Percentiles rank a stretch among this genome's conserved stretches.
phyloP scores from a whole-genome alignment of 2,888 invertebrate species.

The Eristalinus sepulchralis region DNA sequence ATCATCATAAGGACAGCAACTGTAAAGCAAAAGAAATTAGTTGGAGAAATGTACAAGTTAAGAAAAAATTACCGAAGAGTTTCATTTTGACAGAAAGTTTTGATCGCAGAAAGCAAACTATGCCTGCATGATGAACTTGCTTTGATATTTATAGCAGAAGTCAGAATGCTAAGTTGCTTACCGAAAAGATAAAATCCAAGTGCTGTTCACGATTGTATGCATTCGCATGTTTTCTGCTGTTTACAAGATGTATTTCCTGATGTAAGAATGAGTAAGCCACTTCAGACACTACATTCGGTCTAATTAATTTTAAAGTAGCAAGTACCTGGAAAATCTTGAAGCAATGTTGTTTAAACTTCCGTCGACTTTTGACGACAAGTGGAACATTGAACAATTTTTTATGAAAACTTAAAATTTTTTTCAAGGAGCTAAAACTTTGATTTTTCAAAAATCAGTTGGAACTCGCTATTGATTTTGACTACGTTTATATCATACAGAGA shows the following conservation, averaged over 20 bases:
- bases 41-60: neutral
- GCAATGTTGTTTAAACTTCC: neutral
- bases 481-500: too few relatives aligned
- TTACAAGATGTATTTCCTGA: neutral
- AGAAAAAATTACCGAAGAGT: neutral
- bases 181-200: too few relatives aligned
- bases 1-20: neutral
- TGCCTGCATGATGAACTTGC: neutral
- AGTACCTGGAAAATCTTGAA: neutral
- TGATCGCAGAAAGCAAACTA: neutral
- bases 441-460: too few relatives aligned
- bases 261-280: neutral
- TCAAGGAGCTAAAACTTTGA: too few relatives aligned
- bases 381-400: too few relatives aligned
- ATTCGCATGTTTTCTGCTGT: neutral
- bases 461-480: too few relatives aligned
- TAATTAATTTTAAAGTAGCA: neutral
- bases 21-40: neutral
- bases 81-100: neutral
- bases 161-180: neutral
- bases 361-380: neutral
- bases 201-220: neutral
- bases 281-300: neutral
- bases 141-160: neutral
- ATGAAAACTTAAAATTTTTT: too few relatives aligned